Evolutionary conservation across 2,113 vertebrate species (phyloP).

Genomic region (Cololabis saira): DNA sequence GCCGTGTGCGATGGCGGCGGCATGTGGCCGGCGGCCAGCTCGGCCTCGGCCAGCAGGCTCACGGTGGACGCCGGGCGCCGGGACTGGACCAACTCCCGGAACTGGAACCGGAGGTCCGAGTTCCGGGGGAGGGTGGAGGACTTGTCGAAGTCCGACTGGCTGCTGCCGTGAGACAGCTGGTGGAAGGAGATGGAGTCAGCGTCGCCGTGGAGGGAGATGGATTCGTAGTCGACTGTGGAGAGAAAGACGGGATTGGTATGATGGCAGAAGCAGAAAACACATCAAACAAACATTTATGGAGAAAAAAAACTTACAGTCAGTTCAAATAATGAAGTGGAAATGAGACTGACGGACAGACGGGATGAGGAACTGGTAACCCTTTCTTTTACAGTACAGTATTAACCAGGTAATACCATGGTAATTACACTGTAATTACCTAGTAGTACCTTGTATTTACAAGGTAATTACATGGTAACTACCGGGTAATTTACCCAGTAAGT

Average conservation of each 20-base stretch:
- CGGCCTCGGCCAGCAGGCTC: slow-evolving; percentile 80
- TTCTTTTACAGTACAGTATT: no score
- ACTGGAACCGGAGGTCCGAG: slow-evolving; percentile 83
- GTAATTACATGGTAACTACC: no score
- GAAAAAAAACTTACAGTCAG: no score
- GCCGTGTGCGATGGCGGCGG: slow-evolving; percentile 78
- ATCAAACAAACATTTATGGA: no score
- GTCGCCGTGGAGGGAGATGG: slow-evolving; percentile 81
- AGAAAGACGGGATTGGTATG: neutral
- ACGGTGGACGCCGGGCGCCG: slow-evolving; percentile 84
- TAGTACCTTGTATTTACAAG: no score
- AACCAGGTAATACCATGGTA: no score
- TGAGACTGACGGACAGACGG: no score
- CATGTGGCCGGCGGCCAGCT: slow-evolving; percentile 51
- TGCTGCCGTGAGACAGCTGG: slow-evolving; percentile 70
- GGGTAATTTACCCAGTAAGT: no score
- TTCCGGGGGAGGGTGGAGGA: slow-evolving; percentile 86
- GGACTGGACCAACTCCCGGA: slow-evolving; percentile 81
- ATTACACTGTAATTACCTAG: no score
- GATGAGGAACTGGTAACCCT: no score
- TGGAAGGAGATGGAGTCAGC: slow-evolving; percentile 75
- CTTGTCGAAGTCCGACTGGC: slow-evolving; percentile 83
- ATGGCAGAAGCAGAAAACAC: no score
- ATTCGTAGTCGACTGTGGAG: slow-evolving; percentile 81
- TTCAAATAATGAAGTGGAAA: no score